Evolutionary conservation across 1,140 invertebrate genomes (phyloP), one percentile per base, ranked within the genome.

Genomic region (Zelostemma sp.): DNA sequence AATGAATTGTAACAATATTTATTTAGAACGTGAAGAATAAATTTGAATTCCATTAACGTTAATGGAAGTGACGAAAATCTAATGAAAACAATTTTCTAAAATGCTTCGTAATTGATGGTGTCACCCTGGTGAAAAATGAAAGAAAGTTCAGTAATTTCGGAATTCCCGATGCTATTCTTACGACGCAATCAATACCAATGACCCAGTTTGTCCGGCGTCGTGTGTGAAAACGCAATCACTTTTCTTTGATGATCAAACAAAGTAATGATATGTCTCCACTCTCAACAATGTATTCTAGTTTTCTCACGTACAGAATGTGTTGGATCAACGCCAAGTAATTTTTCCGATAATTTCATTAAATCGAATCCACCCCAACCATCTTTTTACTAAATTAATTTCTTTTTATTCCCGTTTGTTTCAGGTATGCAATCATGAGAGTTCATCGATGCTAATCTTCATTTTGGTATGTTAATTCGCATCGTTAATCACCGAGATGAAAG

Each of bases 211-310:
- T 4, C 25, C 8, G n/a, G n/a, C n/a, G n/a, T n/a, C n/a, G n/a
- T 54, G 33, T 49, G 59, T 38, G 58, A 71, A 66, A 71, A 61
- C 43, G 55, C 63, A 66, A 66, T 66, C 68, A 66, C 57, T 50
- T 63, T 43, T 58, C 51, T 45, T 33, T 19, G 45, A 64, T 73
- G 65, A 73, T 73, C 67, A 70, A 70, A 67, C 68, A 62, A 59
- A 70, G 64, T 68, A 70, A 73, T 68, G 63, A 59, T 60, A 73
- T 70, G 67, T 28, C 61, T 47, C 53, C 47, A 35, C 40, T 28
- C 45, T 54, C 43, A 40, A 41, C 54, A 40, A 50, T 49, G 40
- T 58, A 60, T 65, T 74, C 56, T 19, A 72, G 68, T 74, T 74
- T 74, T 49, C 63, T 74, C 72, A 74, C 72, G 72, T 72, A 65